Conservation (phyloP, 2,797 vertebrate genomes). For the Gallinago nigripennis region DNA sequence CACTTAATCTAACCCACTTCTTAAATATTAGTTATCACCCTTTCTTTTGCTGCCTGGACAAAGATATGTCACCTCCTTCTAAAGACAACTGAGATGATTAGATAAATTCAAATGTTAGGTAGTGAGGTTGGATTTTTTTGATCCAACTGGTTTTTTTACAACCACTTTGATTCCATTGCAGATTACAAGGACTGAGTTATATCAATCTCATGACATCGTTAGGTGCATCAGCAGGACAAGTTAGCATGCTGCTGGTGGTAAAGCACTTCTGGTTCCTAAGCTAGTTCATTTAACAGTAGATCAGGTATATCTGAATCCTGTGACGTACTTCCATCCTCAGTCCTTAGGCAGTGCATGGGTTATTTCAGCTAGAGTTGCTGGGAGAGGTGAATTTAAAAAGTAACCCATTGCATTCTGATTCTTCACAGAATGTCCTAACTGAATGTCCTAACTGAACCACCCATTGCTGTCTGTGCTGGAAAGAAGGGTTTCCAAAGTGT, state of each 20-base stretch:
- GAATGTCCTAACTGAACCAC: not conserved
- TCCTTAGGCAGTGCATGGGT: rapidly evolving
- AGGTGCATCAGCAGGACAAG: not conserved
- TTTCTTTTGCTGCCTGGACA: not conserved
- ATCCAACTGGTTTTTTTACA: not conserved
- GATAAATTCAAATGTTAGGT: not conserved
- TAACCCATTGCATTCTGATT: not conserved
- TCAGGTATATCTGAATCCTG: not conserved
- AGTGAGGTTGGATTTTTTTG: not conserved
- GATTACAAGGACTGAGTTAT: not conserved
- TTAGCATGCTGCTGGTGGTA: not conserved
- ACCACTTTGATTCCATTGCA: not conserved
- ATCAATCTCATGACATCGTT: not conserved
- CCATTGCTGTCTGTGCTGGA: not conserved
- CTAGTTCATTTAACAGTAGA: not conserved
- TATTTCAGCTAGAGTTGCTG: not conserved
- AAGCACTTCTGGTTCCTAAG: not conserved
- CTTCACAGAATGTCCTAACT: not conserved
- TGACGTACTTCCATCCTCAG: not conserved
- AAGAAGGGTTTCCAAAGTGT: not conserved
- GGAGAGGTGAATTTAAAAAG: not conserved
- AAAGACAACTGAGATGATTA: not conserved
- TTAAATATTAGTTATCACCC: not conserved
- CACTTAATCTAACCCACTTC: not conserved
- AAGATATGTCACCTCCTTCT: not conserved